Evolutionary conservation across 2,113 vertebrate genomes (phyloP).

Genomic region (Pygoscelis antarcticus): DNA sequence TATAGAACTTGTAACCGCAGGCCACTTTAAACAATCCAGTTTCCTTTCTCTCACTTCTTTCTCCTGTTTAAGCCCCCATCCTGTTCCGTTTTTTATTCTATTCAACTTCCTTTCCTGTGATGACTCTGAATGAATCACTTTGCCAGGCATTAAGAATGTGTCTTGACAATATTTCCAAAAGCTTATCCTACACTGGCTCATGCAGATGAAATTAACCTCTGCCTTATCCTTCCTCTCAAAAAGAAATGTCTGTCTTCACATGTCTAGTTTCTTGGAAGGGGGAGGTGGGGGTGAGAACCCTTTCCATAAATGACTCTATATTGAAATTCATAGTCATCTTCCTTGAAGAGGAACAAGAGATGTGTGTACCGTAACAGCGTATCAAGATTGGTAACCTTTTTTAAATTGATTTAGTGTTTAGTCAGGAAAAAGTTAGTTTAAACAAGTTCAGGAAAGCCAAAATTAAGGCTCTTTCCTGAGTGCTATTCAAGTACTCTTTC

Average conservation of each 20-base stretch:
- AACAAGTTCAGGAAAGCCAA: neutral
- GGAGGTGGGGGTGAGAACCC: neutral
- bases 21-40: slow-evolving; percentile 49
- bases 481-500: neutral
- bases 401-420: neutral
- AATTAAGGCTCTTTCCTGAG: neutral
- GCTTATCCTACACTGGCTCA: slow-evolving; percentile 7
- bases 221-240: slow-evolving; percentile 58
- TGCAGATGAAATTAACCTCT: slow-evolving; percentile 56
- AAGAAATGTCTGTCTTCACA: slow-evolving; percentile 30
- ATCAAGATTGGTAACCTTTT: neutral
- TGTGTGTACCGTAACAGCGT: neutral
- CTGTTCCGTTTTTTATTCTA: slow-evolving; percentile 71
- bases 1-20: slow-evolving; percentile 22
- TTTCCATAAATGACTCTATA: slow-evolving; percentile 23
- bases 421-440: neutral
- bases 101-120: slow-evolving; percentile 69
- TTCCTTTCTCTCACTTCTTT: slow-evolving; percentile 70
- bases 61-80: slow-evolving; percentile 56
- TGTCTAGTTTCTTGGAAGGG: slow-evolving; percentile 37
- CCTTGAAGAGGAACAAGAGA: neutral
- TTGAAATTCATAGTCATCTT: neutral
- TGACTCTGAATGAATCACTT: slow-evolving; percentile 59
- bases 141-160: slow-evolving; percentile 58
- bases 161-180: slow-evolving; percentile 29